These are phyloP conservation scores for Platycheirus albimanus DNA, from an alignment of 2,888 invertebrate species.

Conservation along the genomic window DNA sequence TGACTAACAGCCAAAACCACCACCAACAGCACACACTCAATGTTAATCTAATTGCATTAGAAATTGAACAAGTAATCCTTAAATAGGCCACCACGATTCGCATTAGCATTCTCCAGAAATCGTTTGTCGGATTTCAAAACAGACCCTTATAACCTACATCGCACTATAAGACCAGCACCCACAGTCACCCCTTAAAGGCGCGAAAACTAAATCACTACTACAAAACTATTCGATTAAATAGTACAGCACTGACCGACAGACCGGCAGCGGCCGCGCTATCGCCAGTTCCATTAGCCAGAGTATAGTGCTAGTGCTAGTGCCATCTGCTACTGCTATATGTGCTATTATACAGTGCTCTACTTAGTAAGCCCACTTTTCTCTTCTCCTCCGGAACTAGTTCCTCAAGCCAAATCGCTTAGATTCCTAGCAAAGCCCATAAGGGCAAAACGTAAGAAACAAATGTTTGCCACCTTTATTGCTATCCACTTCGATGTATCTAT, in stretches of 20 bases:
- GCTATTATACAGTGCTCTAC: constrained; percentile 24
- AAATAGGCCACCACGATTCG: constrained; percentile 37
- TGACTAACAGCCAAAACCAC: constrained; percentile 28
- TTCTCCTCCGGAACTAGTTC: constrained; percentile 5
- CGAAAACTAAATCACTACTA: constrained; percentile 25
- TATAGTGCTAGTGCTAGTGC: no score
- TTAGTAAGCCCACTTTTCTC: not conserved
- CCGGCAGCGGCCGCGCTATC: no score
- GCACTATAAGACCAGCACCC: not conserved
- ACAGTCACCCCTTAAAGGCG: constrained; percentile 20
- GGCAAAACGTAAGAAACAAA: constrained; percentile 41
- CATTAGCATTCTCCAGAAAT: constrained; percentile 48
- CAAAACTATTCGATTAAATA: constrained; percentile 23
- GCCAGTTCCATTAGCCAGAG: no score
- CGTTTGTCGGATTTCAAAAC: constrained; percentile 18
- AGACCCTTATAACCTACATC: not conserved
- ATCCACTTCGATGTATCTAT: constrained; percentile 68
- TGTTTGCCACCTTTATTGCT: constrained; percentile 52
- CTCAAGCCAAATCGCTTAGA: constrained; percentile 9
- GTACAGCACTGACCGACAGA: constrained; percentile 26
- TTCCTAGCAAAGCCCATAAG: constrained; percentile 11
- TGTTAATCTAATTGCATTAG: constrained; percentile 68
- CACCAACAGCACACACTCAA: constrained; percentile 5
- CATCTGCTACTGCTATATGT: no score
- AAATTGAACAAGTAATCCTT: constrained; percentile 48